Conservation (phyloP, 1,140 invertebrate species). For the Calycopis cecrops region DNA sequence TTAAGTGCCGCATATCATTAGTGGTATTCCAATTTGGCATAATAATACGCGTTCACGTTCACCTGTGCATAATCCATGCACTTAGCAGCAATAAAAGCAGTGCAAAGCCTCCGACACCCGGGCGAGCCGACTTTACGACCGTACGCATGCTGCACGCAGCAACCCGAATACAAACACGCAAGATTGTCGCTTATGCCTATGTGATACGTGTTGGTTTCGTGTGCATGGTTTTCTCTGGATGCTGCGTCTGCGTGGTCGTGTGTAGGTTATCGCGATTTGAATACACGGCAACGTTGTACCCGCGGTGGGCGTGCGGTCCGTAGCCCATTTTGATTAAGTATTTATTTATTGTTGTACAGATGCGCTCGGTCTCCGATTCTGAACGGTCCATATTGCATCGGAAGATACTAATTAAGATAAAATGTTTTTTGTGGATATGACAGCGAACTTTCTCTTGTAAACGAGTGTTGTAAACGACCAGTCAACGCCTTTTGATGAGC, state of each 20-base stretch:
- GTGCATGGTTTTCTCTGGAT: neutral
- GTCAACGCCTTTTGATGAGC: neutral
- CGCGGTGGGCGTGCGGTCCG: conserved; percentile 12
- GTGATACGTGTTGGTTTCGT: conserved; percentile 1
- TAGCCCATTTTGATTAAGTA: conserved; percentile 23
- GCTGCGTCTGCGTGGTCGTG: neutral
- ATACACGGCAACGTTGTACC: conserved; percentile 22
- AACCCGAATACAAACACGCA: neutral
- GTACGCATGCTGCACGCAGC: neutral
- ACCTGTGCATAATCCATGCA: conserved; percentile 22
- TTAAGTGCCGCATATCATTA: conserved; percentile 20
- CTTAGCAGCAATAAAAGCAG: conserved; percentile 18
- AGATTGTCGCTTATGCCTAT: neutral
- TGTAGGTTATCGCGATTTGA: conserved; percentile 32
- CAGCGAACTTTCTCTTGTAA: neutral
- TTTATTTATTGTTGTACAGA: conserved; percentile 28
- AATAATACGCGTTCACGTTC: conserved; percentile 22
- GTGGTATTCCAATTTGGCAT: conserved; percentile 20
- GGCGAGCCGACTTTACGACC: conserved; percentile 9
- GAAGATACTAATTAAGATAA: conserved; percentile 20
- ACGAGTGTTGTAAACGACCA: neutral
- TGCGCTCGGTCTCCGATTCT: conserved; percentile 13
- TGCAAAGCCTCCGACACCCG: conserved; percentile 7
- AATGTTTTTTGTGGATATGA: conserved; percentile 6
- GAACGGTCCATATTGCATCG: conserved; percentile 10